Base-by-base conservation (phyloP, 2,888 invertebrate genomes). In the Diplazon laetatorius region DNA sequence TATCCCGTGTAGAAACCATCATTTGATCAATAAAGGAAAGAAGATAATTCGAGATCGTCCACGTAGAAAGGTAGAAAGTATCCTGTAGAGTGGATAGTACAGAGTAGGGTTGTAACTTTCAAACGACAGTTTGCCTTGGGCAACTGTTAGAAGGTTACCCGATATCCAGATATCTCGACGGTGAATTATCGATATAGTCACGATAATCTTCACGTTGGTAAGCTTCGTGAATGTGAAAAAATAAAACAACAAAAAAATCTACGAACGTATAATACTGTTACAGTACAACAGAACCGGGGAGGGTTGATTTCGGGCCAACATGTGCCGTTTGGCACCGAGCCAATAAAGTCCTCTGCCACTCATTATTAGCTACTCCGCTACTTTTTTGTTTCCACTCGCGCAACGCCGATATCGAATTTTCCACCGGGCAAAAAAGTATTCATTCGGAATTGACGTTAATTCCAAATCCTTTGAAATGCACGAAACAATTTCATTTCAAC, bases 341-440 rank as follows among this genome's bases (percentile, higher is more conserved):
- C 78, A 78, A 62, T 39, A 18, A 59, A 63, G 44, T 59, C n/a
- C 55, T 55, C 70, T 39, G 50, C 44, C 59, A 44, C 63, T 63
- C 78, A 52, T 73, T 52, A 70, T 59, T 52, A 65, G 65, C 52
- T 35, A 22, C 59, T 22, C 42, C 16, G 39, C 37, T 60, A n/a
- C n/a, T n/a, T n/a, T n/a, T n/a, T n/a, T n/a, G 60, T 44, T 22
- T 44, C 59, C 14, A 16, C 50, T 52, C 44, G 30, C 52, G 25
- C 52, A 46, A 30, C 14, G 25, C 18, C 37, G n/a, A 44, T 59
- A 48, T 69, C 42, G 50, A 63, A 69, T 50, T 20, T 73, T 55
- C 46, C 18, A 70, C 5, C 18, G n/a, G 10, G 10, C 48, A 66
- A n/a, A n/a, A n/a, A n/a, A n/a, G n/a, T 55, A 71, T 62, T 52